Percentiles rank a stretch among this genome's conserved stretches.
phyloP scores from a whole-genome alignment of 1,140 invertebrate genomes.

The Nephila pilipes region DNA sequence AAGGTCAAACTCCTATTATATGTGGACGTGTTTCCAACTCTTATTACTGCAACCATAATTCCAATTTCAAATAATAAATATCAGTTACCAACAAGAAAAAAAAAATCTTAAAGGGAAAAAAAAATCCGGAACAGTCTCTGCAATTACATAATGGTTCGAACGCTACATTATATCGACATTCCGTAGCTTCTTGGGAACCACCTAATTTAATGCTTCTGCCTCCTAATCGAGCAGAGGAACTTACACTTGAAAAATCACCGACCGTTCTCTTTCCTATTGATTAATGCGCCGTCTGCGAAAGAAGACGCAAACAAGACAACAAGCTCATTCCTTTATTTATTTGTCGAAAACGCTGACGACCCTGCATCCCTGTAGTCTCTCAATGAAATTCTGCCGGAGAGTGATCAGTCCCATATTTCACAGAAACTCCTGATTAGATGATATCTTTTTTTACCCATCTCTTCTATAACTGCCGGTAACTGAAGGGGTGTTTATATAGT shows the following conservation, averaged over 20 bases:
- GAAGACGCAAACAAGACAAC: constrained; percentile 68
- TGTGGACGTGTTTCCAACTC: background rate
- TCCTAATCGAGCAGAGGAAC: background rate
- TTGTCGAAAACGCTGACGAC: background rate
- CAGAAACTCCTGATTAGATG: constrained; percentile 30
- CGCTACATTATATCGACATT: constrained; percentile 22
- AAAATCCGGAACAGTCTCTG: background rate
- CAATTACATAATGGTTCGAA: constrained; percentile 27
- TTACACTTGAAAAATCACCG: constrained; percentile 47
- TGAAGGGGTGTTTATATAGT: background rate
- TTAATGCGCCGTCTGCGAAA: constrained; percentile 23
- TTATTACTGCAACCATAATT: background rate
- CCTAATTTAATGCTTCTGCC: constrained; percentile 17
- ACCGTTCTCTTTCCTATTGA: constrained; percentile 12
- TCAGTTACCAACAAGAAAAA: background rate
- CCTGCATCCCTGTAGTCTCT: constrained; percentile 37
- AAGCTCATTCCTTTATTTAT: constrained; percentile 63
- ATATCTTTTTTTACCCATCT: background rate
- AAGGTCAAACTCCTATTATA: background rate
- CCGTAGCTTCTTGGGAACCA: background rate
- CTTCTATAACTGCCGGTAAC: constrained; percentile 19
- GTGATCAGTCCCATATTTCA: constrained; percentile 69
- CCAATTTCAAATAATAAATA: background rate
- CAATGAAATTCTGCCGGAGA: constrained; percentile 49
- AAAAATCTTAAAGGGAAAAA: too few relatives aligned